Base-by-base conservation (phyloP, 2,113 vertebrate species). In the Ramphastos sulfuratus region DNA sequence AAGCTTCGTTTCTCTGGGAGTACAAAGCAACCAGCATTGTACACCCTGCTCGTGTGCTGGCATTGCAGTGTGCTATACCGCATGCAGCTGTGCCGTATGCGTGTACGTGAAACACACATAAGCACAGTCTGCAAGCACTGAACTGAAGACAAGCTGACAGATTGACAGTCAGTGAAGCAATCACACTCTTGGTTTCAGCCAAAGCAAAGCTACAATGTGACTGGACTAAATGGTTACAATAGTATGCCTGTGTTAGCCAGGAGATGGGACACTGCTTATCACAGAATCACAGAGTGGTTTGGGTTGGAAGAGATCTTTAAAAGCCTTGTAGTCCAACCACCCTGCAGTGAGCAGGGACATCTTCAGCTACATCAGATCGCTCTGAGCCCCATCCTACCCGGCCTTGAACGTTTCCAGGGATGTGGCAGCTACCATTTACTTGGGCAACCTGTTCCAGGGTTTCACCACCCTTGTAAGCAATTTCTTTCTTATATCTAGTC, bases 61-160 rank as follows among this genome's bases (percentile, higher is more conserved):
- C 30, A 55, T 37, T 0, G 2, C 39, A 54, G 17, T 2, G 2
- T 50, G 35, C 44, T 67, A 2, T 30, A 19, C 21, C 33, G 6
- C 21, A 3, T 64, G 44, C 48, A 64, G 54, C 58, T 85, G 17
- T 46, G 27, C 27, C 75, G 3, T 11, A 54, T 10, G 10, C 1
- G 0, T 2, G 42, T 39, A 21, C 28, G 8, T 10, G 14, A 56
- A 52, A 8, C 33, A 25, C 16, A 17, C 5, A 4, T 4, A 17
- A 52, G 25, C 15, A 55, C 10, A 11, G 16, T 39, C 2, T 86
- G 23, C 76, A 74, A 83, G 39, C 9, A n/a, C 2, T 0, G 1
- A 66, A 77, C 6, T 77, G 73, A 56, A 52, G 69, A 54, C 30
- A 72, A 76, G 19, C 7, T 5, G 4, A 60, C 28, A 77, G 66